These are phyloP conservation scores for Psephotus haematonotus DNA, from an alignment of 2,113 vertebrate genomes.

Conservation along the genomic window DNA sequence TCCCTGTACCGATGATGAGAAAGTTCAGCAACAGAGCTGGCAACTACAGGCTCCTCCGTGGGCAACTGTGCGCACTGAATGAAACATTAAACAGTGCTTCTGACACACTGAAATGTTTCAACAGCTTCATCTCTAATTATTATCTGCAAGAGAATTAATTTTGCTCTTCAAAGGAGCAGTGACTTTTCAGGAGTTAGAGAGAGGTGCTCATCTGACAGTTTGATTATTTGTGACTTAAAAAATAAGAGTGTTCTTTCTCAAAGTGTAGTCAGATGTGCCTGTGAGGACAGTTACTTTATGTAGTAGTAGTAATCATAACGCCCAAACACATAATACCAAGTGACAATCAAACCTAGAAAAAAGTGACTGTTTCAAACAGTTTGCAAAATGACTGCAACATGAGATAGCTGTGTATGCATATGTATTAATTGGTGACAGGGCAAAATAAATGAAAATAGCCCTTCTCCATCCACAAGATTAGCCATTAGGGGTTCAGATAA, in stretches of 20 bases:
- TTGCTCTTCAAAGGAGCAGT: neutral
- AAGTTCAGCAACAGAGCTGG: conserved; percentile 32
- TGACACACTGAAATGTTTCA: neutral
- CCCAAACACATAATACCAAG: neutral
- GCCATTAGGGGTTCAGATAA: neutral
- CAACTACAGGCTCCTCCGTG: neutral
- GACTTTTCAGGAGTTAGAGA: neutral
- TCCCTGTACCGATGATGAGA: neutral
- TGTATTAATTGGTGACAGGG: neutral
- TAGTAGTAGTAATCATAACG: neutral
- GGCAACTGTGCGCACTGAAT: neutral
- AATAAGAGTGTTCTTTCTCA: conserved; percentile 8
- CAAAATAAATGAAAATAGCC: neutral
- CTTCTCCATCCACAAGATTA: neutral
- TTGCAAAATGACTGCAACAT: neutral
- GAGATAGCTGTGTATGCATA: neutral
- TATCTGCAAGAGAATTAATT: neutral
- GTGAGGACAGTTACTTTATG: neutral
- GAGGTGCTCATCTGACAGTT: neutral
- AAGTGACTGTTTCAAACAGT: neutral
- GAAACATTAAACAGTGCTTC: conserved; percentile 19
- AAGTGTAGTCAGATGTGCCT: neutral
- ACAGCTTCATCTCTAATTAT: neutral
- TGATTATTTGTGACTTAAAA: neutral
- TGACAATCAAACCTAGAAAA: neutral